Percentiles rank a stretch among this genome's conserved stretches.
Conservation (phyloP, 2,888 invertebrate species). For the Napeogenes sylphis region DNA sequence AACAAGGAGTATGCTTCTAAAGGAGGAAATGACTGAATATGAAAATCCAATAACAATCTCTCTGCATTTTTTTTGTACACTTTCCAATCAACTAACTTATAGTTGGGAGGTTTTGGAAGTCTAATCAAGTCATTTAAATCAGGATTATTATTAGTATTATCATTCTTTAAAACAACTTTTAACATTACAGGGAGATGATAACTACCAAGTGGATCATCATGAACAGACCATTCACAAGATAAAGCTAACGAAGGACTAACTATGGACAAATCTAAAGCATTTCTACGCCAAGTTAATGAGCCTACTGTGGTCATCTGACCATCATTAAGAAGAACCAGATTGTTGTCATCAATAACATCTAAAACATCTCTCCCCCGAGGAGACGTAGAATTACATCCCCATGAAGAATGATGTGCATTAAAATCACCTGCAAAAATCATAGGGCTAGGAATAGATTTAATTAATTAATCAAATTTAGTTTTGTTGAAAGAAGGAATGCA, state of each 20-base stretch:
- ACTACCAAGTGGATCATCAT: constrained; percentile 12
- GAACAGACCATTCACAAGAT: too few species aligned
- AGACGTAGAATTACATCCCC: constrained; percentile 8
- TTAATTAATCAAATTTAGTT: constrained; percentile 8
- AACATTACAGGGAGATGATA: constrained; percentile 17
- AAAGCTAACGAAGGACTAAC: constrained; percentile 9
- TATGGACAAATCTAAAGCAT: constrained; percentile 11
- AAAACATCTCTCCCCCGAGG: constrained; percentile 8
- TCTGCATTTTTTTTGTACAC: not conserved
- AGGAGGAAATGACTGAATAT: too few species aligned
- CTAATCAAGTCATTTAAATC: not conserved
- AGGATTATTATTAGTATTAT: too few species aligned
- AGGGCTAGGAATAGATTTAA: constrained; percentile 10
- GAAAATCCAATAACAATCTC: too few species aligned
- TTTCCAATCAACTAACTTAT: not conserved
- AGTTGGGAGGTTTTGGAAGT: not conserved
- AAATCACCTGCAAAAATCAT: constrained; percentile 14
- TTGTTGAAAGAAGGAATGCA: too few species aligned
- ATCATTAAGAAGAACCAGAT: constrained; percentile 10
- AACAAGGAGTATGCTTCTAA: too few species aligned
- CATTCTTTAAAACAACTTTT: not conserved
- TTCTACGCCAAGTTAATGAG: constrained; percentile 9
- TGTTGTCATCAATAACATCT: constrained; percentile 11
- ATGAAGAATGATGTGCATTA: constrained; percentile 13
- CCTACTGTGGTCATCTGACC: constrained; percentile 5